Base-by-base conservation (phyloP, 1,140 invertebrate species). In the Drosophila lacteicornis region DNA sequence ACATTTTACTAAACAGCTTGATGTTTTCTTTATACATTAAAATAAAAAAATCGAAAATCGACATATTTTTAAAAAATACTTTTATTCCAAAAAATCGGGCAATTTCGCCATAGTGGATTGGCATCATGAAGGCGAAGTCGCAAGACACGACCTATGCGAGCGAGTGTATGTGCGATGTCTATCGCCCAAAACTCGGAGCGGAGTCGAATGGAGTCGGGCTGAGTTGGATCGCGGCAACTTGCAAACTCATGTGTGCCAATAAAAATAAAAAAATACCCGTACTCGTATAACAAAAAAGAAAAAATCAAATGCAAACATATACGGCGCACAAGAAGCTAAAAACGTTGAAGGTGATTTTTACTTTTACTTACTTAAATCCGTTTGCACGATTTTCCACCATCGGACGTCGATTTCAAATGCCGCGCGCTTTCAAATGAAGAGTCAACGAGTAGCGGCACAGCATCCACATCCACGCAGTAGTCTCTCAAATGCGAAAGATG, bases 331-430 rank as follows among this genome's bases (percentile, higher is more conserved):
- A 76, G 62, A 62, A 79, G 47, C 59, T 61, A 61, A 80, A 79
- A 71, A 30, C 49, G 61, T 66, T 70, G 63, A 55, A 88, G 84
- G 71, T 88, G 80, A 87, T 87, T 87, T 87, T 87, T 88, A 88
- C 83, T 87, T 87, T 87, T 87, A 88, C 84, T 87, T 83, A 69
- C 62, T 42, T 50, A 69, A 76, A 76, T 86, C 82, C 80, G 87
- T 88, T 85, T 87, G 84, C 84, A 88, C 83, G 83, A 87, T 87
- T 87, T 87, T 88, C 84, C 84, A 79, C 53, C 73, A 79, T 65
- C 38, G 46, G 55, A 60, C 68, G 71, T 86, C 80, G 84, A 88
- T 87, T 82, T 70, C 70, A 86, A 85, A 86, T 82, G 79, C 82
- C 68, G 66, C 69, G 77, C 84, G 77, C 84, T 87, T 87, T 87